Percentiles rank a stretch among this genome's conserved stretches.
phyloP scores from a whole-genome alignment of 2,113 vertebrate genomes.

The Mirza zaza region DNA sequence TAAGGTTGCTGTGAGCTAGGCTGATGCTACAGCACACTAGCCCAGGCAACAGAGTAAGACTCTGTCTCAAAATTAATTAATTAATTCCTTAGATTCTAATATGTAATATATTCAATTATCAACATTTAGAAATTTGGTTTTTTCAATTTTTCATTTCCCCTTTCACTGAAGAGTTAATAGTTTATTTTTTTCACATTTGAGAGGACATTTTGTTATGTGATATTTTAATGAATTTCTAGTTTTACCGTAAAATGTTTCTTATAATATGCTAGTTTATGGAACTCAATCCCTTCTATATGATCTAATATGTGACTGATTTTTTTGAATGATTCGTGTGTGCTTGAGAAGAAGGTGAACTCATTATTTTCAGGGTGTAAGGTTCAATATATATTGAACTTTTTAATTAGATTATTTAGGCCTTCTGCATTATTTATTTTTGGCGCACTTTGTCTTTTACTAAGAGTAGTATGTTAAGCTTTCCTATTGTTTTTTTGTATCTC shows the following conservation, averaged over 20 bases:
- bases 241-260: not conserved
- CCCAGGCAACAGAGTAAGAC: too few species aligned
- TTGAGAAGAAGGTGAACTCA: not conserved
- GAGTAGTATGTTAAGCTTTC: not conserved
- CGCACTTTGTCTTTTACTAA: not conserved
- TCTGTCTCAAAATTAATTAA: too few species aligned
- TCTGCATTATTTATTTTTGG: not conserved
- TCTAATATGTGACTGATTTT: not conserved
- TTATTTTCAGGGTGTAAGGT: not conserved
- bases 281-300: not conserved
- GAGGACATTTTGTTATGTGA: not conserved
- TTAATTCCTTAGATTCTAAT: not conserved
- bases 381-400: not conserved
- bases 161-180: not conserved
- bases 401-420: not conserved
- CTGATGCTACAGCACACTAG: too few species aligned
- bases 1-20: too few species aligned
- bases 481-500: not conserved
- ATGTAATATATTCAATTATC: not conserved
- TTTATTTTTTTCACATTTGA: not conserved
- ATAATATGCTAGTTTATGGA: not conserved
- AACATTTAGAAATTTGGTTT: not conserved
- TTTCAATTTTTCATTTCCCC: not conserved
- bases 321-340: not conserved
- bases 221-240: not conserved